Evolutionary conservation across 2,113 vertebrate genomes (phyloP).

Genomic region (Aegotheles bennettii): DNA sequence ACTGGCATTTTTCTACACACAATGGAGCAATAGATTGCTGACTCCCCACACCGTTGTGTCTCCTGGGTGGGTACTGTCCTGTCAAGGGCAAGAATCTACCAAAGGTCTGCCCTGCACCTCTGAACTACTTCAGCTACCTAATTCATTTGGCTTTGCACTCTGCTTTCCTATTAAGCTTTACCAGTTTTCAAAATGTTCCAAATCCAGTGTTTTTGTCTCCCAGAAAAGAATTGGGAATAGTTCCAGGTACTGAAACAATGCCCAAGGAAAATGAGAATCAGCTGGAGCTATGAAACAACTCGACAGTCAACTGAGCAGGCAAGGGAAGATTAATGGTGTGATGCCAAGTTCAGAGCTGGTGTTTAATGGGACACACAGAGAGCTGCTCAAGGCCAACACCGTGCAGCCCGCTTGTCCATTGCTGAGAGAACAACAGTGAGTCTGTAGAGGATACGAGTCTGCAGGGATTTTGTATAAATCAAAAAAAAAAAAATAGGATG

Average conservation of each 20-base stretch:
- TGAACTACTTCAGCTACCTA: neutral
- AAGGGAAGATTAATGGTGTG: neutral
- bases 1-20: neutral
- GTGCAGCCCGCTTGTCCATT: neutral
- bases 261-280: fast-evolving
- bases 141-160: neutral
- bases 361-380: neutral
- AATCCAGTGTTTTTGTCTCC: neutral
- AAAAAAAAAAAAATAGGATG: neutral
- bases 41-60: fast-evolving
- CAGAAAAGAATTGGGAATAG: neutral
- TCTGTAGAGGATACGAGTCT: neutral
- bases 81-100: neutral
- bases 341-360: neutral
- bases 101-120: neutral
- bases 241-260: neutral
- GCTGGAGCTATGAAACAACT: fast-evolving
- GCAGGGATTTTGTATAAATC: neutral
- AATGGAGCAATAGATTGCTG: neutral
- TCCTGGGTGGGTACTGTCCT: neutral
- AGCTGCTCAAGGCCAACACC: neutral
- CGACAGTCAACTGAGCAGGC: neutral
- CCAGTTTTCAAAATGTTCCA: fast-evolving
- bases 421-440: neutral
- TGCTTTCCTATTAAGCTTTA: neutral